These are phyloP conservation scores for Molorchus minor DNA, from an alignment of 2,888 invertebrate genomes.

Conservation along the genomic window DNA sequence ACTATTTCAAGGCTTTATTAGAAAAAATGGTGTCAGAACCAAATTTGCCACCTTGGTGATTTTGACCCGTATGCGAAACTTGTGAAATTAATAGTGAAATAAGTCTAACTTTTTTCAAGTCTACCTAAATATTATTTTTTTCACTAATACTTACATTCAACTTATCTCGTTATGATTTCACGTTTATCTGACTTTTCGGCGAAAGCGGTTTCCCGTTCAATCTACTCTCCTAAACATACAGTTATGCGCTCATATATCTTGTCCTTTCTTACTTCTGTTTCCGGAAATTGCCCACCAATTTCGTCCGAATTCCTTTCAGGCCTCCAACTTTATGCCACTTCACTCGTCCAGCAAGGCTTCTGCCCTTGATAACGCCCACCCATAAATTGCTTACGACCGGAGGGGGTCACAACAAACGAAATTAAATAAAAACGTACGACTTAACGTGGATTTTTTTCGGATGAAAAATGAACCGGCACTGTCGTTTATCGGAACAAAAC, in stretches of 20 bases:
- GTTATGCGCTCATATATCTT: slow-evolving; percentile 17
- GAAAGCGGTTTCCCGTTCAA: slow-evolving; percentile 8
- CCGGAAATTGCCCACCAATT: slow-evolving; percentile 21
- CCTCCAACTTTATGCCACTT: slow-evolving; percentile 13
- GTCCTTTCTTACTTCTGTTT: slow-evolving; percentile 17
- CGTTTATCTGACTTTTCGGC: neutral
- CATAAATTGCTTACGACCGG: slow-evolving; percentile 14
- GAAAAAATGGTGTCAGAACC: neutral
- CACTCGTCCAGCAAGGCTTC: slow-evolving; percentile 11
- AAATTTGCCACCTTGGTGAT: neutral
- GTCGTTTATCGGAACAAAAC: no score
- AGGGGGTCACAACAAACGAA: slow-evolving; percentile 9
- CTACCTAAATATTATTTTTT: neutral
- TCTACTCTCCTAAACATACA: slow-evolving; percentile 1
- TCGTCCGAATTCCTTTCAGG: slow-evolving; percentile 12
- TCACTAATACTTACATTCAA: neutral
- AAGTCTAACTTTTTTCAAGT: neutral
- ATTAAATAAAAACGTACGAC: slow-evolving; percentile 8
- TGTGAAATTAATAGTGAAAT: neutral
- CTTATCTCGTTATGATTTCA: neutral
- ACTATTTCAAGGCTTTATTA: no score
- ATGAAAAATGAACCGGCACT: no score
- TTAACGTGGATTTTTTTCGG: no score
- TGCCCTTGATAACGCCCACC: slow-evolving; percentile 1
- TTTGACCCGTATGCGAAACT: no score